phyloP scores from a whole-genome alignment of 2,113 vertebrate genomes.

The Porphyrio hochstetteri region DNA sequence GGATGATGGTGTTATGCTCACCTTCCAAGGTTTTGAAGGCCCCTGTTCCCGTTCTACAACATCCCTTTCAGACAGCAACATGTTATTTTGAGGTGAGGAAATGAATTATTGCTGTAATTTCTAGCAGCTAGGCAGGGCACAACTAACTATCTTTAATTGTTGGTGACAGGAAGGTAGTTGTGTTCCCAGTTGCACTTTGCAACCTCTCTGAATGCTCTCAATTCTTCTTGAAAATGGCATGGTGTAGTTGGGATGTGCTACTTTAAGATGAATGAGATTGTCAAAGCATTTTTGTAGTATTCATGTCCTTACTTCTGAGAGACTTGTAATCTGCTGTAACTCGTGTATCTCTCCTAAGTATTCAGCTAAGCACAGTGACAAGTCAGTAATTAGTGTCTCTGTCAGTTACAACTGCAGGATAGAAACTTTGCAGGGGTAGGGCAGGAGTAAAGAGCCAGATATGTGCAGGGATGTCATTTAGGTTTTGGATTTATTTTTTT shows the following conservation, averaged over 20 bases:
- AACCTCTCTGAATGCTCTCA: neutral
- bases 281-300: neutral
- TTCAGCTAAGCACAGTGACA: neutral
- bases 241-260: neutral
- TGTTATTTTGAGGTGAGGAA: neutral
- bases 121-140: neutral
- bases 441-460: neutral
- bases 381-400: neutral
- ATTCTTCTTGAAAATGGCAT: neutral
- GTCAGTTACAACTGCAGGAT: neutral
- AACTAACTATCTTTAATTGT: neutral
- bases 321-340: neutral
- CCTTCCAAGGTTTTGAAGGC: neutral
- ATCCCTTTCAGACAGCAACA: neutral
- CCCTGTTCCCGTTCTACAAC: neutral
- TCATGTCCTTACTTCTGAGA: neutral
- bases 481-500: neutral
- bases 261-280: neutral
- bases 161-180: neutral
- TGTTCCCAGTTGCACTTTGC: neutral
- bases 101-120: neutral
- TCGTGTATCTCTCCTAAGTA: rapidly evolving
- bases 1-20: neutral
- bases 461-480: neutral
- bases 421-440: neutral